Percentiles rank a stretch among this genome's conserved stretches.
These are phyloP conservation scores for Euwallacea fornicatus DNA, from an alignment of 1,140 invertebrate species.

Conservation along the genomic window DNA sequence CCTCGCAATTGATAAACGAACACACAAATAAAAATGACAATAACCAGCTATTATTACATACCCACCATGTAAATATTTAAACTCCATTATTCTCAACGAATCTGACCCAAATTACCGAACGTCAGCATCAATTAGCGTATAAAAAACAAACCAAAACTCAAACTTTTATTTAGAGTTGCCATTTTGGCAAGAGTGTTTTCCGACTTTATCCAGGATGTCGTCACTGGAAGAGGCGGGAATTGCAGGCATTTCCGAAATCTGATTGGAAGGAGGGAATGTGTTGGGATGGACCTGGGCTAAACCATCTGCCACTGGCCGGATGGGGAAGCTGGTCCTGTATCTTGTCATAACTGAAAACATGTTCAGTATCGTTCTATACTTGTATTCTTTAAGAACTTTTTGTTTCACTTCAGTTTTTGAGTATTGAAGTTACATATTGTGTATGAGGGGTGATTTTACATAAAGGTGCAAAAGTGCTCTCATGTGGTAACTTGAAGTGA, in stretches of 20 bases:
- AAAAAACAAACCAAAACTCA: too few relatives aligned
- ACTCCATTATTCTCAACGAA: too few relatives aligned
- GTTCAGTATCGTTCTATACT: slow-evolving; percentile 42
- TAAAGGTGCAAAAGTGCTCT: too few relatives aligned
- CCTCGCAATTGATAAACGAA: too few relatives aligned
- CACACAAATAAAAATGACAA: not conserved
- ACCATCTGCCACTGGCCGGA: slow-evolving; percentile 36
- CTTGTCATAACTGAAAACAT: slow-evolving; percentile 39
- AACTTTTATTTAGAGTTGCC: not conserved
- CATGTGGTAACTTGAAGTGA: too few relatives aligned
- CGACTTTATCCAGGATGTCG: not conserved
- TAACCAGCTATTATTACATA: too few relatives aligned
- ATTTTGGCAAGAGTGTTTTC: not conserved
- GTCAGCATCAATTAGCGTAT: too few relatives aligned
- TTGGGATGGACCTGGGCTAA: slow-evolving; percentile 14
- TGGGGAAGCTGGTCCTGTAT: slow-evolving; percentile 37
- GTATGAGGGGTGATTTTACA: not conserved
- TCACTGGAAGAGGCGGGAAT: not conserved
- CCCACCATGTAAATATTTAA: too few relatives aligned
- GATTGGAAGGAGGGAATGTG: slow-evolving; percentile 30
- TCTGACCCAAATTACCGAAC: too few relatives aligned
- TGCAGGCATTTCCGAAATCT: not conserved
- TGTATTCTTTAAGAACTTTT: slow-evolving; percentile 39
- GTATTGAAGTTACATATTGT: slow-evolving; percentile 32
- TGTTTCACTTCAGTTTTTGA: slow-evolving; percentile 29